A percentile compares a stretch with the other conserved stretches of the same genome.
phyloP scores from a whole-genome alignment of 2,113 vertebrate genomes.

The Pipa parva region DNA sequence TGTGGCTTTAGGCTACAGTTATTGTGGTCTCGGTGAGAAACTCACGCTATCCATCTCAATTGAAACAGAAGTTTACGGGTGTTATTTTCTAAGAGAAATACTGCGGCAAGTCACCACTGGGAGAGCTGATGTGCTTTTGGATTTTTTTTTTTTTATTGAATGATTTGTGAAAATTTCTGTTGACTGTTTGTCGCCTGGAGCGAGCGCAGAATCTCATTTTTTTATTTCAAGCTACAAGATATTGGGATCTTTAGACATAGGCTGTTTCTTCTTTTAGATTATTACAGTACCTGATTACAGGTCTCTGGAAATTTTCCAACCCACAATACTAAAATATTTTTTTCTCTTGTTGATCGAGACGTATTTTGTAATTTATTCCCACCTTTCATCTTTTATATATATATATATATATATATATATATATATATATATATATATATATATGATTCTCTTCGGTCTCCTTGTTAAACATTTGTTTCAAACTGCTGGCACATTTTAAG shows the following conservation, averaged over 20 bases:
- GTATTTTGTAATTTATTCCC: too few species aligned
- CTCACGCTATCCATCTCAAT: conserved; percentile 17
- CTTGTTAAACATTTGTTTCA: conserved; percentile 19
- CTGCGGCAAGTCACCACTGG: conserved; percentile 3
- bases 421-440: too few species aligned
- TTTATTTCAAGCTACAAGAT: conserved; percentile 5
- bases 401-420: too few species aligned
- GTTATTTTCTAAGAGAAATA: conserved; percentile 11
- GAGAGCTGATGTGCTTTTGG: not conserved
- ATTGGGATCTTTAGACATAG: not conserved
- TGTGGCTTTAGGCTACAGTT: conserved; percentile 4
- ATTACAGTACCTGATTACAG: not conserved
- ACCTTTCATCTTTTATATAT: too few species aligned
- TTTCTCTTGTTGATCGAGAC: too few species aligned
- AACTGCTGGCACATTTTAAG: conserved; percentile 27
- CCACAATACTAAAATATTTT: too few species aligned
- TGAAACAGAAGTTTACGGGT: conserved; percentile 15
- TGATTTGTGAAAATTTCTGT: conserved; percentile 14
- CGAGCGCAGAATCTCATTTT: not conserved
- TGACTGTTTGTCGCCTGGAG: conserved; percentile 9
- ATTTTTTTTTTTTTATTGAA: not conserved
- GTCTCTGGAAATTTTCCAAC: too few species aligned
- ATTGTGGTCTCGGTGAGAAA: conserved; percentile 11
- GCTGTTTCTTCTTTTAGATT: not conserved
- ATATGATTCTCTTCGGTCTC: not conserved